Evolutionary conservation across 2,888 invertebrate species (phyloP).

Genomic region (Brachyopa scutellaris): DNA sequence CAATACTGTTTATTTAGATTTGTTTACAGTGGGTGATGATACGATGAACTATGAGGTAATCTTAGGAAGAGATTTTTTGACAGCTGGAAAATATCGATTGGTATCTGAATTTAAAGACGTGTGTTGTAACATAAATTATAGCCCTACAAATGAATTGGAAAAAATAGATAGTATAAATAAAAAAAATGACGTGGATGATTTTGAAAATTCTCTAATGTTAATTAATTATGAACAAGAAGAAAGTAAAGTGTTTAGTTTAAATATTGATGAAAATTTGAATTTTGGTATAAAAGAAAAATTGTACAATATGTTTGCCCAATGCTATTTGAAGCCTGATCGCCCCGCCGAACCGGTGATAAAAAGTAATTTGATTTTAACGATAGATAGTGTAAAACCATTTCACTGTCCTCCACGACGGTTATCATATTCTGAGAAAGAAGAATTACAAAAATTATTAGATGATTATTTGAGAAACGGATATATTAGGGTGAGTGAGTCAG

Average conservation of each 20-base stretch:
- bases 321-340: not conserved
- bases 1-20: too few relatives aligned
- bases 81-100: not conserved
- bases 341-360: slow-evolving; percentile 2
- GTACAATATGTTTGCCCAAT: not conserved
- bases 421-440: slow-evolving; percentile 22
- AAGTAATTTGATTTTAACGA: not conserved
- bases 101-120: not conserved
- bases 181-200: not conserved
- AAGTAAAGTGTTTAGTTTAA: not conserved
- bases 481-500: slow-evolving; percentile 54
- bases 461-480: slow-evolving; percentile 23
- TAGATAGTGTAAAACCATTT: slow-evolving; percentile 29
- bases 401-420: slow-evolving; percentile 23
- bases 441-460: slow-evolving; percentile 12
- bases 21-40: too few relatives aligned
- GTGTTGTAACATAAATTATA: too few relatives aligned
- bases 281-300: not conserved
- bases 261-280: not conserved
- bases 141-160: too few relatives aligned
- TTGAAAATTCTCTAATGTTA: not conserved
- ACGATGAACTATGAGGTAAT: not conserved
- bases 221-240: not conserved
- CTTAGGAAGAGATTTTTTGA: not conserved
- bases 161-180: too few relatives aligned